Evolutionary conservation across 2,113 vertebrate genomes (phyloP).

Genomic region (Pampusana beccarii): DNA sequence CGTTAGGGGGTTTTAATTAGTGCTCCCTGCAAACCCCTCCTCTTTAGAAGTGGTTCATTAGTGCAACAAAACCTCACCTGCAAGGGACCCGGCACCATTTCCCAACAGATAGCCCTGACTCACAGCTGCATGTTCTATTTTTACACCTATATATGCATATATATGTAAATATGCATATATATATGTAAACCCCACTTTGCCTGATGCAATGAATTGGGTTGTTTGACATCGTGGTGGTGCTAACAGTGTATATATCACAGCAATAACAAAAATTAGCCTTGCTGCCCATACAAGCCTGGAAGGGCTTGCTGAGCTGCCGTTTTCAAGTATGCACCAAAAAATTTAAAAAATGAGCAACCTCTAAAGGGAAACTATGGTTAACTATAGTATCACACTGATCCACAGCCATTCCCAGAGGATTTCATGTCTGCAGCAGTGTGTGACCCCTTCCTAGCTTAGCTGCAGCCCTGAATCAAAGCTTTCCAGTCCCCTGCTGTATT

Average conservation of each 20-base stretch:
- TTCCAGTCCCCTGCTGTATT: background rate
- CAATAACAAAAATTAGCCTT: background rate
- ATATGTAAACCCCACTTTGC: background rate
- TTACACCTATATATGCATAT: background rate
- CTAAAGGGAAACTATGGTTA: background rate
- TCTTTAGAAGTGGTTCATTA: background rate
- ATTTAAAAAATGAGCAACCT: background rate
- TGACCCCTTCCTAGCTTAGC: background rate
- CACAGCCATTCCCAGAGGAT: rapidly evolving
- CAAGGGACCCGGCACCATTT: background rate
- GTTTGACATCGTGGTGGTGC: background rate
- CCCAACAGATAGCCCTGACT: too few relatives aligned
- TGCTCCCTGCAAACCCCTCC: background rate
- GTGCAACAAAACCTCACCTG: background rate
- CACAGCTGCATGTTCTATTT: too few relatives aligned
- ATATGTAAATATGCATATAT: rapidly evolving
- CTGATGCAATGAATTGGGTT: background rate
- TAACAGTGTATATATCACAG: too few relatives aligned
- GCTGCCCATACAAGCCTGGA: background rate
- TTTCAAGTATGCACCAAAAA: background rate
- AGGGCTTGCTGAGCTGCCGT: background rate
- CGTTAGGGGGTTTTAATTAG: background rate
- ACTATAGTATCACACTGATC: background rate
- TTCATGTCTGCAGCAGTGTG: background rate
- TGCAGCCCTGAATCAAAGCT: background rate